A percentile compares a stretch with the other conserved stretches of the same genome.
These are phyloP conservation scores for Caiman crocodilus DNA, from an alignment of 2,797 vertebrate genomes.

Conservation along the genomic window DNA sequence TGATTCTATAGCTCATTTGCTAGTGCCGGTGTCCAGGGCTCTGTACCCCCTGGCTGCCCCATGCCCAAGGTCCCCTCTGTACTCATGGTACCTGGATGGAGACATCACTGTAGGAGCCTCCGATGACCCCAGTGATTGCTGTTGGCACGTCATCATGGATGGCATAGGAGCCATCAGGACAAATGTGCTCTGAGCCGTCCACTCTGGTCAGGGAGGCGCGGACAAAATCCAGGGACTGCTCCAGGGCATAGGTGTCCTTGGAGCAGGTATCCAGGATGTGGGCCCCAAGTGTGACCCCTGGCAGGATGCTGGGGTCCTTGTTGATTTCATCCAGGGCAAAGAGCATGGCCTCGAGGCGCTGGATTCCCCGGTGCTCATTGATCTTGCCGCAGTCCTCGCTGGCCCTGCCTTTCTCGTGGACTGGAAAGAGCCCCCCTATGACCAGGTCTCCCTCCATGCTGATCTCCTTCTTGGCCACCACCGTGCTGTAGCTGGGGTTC, in stretches of 20 bases:
- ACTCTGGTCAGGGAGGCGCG: conserved; percentile 94
- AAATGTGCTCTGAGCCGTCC: conserved; percentile 95
- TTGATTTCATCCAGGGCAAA: conserved; percentile 97
- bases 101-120: conserved; percentile 98
- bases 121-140: conserved; percentile 95
- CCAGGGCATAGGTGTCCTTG: conserved; percentile 97
- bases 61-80: background rate
- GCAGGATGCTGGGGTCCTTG: conserved; percentile 89
- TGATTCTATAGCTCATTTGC: background rate
- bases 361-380: conserved; percentile 95
- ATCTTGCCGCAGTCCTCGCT: conserved; percentile 94
- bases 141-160: conserved; percentile 92
- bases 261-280: conserved; percentile 98
- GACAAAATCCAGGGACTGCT: conserved; percentile 97
- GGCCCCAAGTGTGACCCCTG: conserved; percentile 91
- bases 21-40: background rate
- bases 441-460: conserved; percentile 93
- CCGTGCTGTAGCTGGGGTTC: conserved; percentile 76
- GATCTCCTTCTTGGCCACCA: conserved; percentile 91
- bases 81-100: conserved; percentile 92
- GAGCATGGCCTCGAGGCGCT: conserved; percentile 98
- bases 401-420: conserved; percentile 94
- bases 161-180: conserved; percentile 95
- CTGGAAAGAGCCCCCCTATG: conserved; percentile 95
- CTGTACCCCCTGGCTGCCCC: background rate